Conservation (phyloP, 2,113 vertebrate genomes). For the Actenoides lindsayi region DNA sequence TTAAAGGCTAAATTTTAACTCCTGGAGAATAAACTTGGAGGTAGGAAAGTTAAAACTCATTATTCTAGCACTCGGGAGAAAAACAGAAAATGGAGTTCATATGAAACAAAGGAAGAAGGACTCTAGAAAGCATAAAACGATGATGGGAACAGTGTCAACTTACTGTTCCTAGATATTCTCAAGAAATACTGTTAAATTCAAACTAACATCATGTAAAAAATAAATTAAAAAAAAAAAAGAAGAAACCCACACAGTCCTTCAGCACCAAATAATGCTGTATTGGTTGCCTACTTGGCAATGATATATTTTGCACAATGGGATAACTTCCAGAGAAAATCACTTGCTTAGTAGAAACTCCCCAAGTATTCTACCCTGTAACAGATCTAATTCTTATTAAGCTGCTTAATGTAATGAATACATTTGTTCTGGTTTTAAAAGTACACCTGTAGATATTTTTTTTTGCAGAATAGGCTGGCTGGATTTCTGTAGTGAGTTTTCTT, state of each 20-base stretch:
- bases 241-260: neutral
- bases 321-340: neutral
- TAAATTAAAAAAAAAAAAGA: neutral
- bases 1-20: neutral
- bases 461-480: neutral
- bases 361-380: neutral
- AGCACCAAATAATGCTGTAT: neutral
- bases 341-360: neutral
- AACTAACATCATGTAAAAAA: neutral
- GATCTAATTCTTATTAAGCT: neutral
- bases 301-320: neutral
- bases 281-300: neutral
- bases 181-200: neutral
- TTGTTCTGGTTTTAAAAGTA: neutral
- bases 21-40: neutral
- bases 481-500: neutral
- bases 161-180: neutral
- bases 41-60: neutral
- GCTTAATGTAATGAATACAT: neutral
- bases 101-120: neutral
- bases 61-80: neutral
- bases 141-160: neutral
- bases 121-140: neutral
- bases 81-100: neutral
- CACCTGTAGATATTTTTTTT: neutral